These are phyloP conservation scores for Hyperoplus immaculatus DNA, from an alignment of 2,797 vertebrate species.

Conservation along the genomic window DNA sequence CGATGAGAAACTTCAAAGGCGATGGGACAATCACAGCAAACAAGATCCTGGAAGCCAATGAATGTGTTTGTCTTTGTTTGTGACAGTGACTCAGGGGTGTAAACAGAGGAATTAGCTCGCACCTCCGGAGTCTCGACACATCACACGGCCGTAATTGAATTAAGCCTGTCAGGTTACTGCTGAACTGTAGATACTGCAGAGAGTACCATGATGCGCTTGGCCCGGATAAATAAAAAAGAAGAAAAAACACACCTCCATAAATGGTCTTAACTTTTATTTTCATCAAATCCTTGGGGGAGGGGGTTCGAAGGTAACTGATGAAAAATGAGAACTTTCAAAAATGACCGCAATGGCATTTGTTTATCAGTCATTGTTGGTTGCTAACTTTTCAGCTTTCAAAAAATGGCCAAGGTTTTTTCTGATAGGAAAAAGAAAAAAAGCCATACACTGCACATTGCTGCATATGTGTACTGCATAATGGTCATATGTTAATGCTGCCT, in stretches of 20 bases:
- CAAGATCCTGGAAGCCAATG: slow-evolving; percentile 81
- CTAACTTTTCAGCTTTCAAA: slow-evolving; percentile 20
- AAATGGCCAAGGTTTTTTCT: not conserved
- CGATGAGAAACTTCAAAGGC: slow-evolving; percentile 85
- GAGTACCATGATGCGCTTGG: slow-evolving; percentile 14
- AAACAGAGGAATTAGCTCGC: slow-evolving; percentile 85
- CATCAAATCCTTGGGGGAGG: not conserved
- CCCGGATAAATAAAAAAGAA: slow-evolving; percentile 5
- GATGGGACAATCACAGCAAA: slow-evolving; percentile 81
- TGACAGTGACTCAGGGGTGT: slow-evolving; percentile 85
- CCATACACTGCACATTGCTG: slow-evolving; percentile 38
- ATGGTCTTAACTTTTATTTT: slow-evolving; percentile 12
- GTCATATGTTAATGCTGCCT: slow-evolving; percentile 58
- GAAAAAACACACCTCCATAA: not conserved
- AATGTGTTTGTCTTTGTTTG: slow-evolving; percentile 80
- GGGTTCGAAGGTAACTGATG: not conserved
- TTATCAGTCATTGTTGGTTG: not conserved
- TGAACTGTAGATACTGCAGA: slow-evolving; percentile 52
- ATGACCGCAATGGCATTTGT: slow-evolving; percentile 9
- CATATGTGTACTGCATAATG: slow-evolving; percentile 48
- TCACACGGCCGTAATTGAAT: slow-evolving; percentile 82
- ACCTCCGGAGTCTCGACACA: slow-evolving; percentile 82
- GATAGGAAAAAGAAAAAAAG: slow-evolving; percentile 14
- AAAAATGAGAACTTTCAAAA: slow-evolving; percentile 22
- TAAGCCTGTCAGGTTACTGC: slow-evolving; percentile 73